Conservation (phyloP, 2,888 invertebrate species). For the Sinhomidia bicolor region DNA sequence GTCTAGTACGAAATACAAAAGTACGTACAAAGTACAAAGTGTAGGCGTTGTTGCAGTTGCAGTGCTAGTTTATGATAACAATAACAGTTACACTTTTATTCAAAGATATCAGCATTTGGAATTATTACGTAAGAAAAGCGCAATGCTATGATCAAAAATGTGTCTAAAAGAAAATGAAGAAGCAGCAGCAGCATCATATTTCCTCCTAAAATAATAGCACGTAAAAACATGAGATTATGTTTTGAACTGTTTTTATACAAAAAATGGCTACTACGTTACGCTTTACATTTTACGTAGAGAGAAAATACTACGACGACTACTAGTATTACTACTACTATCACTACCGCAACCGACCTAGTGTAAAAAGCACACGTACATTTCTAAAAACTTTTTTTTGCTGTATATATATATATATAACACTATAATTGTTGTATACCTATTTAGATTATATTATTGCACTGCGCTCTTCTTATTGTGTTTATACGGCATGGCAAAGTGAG, state of each 20-base stretch:
- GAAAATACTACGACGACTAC: not conserved
- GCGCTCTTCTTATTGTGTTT: constrained; percentile 36
- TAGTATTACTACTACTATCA: not conserved
- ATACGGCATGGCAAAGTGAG: constrained; percentile 64
- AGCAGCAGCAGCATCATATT: constrained; percentile 15
- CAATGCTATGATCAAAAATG: constrained; percentile 33
- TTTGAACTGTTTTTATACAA: not conserved
- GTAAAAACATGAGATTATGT: too few species aligned
- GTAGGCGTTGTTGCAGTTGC: not conserved
- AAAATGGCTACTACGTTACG: not conserved
- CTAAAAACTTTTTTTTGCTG: too few species aligned
- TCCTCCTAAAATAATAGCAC: not conserved
- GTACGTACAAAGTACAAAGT: not conserved
- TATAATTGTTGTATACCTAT: not conserved
- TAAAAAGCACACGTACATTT: too few species aligned
- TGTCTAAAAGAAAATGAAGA: not conserved
- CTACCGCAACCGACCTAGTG: too few species aligned
- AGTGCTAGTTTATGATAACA: not conserved
- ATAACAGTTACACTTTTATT: constrained; percentile 47
- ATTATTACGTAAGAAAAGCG: constrained; percentile 27
- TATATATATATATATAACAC: too few species aligned
- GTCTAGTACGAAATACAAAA: too few species aligned
- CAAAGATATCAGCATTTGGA: constrained; percentile 26
- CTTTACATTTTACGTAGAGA: too few species aligned
- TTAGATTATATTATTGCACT: constrained; percentile 25